Conservation (phyloP, 2,797 vertebrate genomes). For the Apogon hyalosoma region DNA sequence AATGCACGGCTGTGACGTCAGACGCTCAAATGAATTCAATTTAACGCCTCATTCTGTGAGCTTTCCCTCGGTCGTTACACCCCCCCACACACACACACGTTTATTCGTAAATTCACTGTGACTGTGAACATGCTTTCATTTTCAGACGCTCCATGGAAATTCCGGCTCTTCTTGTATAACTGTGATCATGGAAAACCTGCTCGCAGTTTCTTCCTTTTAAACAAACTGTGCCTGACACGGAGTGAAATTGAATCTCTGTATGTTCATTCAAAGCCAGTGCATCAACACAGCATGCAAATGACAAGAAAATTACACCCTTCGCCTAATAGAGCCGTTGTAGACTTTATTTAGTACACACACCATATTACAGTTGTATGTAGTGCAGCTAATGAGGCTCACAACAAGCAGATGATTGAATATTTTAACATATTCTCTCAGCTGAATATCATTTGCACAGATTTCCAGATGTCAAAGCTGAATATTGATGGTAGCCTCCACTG, state of each 20-base stretch:
- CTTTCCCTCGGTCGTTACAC: constrained; percentile 22
- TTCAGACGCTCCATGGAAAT: constrained; percentile 45
- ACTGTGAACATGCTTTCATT: constrained; percentile 67
- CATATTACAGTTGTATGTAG: constrained; percentile 21
- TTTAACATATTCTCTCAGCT: constrained; percentile 14
- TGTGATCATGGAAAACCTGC: constrained; percentile 57
- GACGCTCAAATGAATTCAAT: constrained; percentile 65
- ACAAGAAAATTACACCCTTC: constrained; percentile 47
- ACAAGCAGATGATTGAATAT: constrained; percentile 43
- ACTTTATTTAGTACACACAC: constrained; percentile 34
- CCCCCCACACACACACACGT: constrained; percentile 3
- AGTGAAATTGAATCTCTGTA: constrained; percentile 52
- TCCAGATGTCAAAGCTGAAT: constrained; percentile 48
- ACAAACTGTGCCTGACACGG: constrained; percentile 45
- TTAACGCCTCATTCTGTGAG: constrained; percentile 65
- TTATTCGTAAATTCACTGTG: constrained; percentile 58
- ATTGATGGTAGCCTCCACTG: constrained; percentile 25
- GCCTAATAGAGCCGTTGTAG: constrained; percentile 29
- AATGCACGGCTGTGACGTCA: constrained; percentile 50
- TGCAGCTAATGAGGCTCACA: constrained; percentile 58
- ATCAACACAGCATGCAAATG: constrained; percentile 52
- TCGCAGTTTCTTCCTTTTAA: constrained; percentile 45
- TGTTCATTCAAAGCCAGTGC: constrained; percentile 15
- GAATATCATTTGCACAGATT: constrained; percentile 34
- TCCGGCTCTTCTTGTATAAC: constrained; percentile 30